These are phyloP conservation scores for Lethrus apterus DNA, from an alignment of 1,140 invertebrate genomes.

Conservation along the genomic window DNA sequence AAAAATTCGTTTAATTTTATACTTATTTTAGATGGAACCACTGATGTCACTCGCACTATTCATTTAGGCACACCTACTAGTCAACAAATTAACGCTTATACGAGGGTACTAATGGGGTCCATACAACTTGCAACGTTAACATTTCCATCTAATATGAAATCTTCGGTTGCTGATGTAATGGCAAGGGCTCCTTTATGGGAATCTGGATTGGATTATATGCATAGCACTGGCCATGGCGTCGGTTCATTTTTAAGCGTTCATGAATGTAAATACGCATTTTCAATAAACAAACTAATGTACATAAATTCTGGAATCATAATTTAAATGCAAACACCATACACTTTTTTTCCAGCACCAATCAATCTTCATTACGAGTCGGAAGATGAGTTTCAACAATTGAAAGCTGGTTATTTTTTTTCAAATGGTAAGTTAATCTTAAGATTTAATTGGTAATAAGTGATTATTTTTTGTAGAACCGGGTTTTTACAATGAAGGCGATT, in stretches of 20 bases:
- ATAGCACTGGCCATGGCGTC: slow-evolving; percentile 86
- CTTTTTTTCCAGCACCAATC: slow-evolving; percentile 59
- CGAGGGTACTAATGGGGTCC: slow-evolving; percentile 79
- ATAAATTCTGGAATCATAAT: no score
- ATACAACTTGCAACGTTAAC: slow-evolving; percentile 63
- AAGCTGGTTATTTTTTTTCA: slow-evolving; percentile 79
- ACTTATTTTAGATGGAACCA: slow-evolving; percentile 72
- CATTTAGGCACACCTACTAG: slow-evolving; percentile 75
- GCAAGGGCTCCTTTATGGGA: slow-evolving; percentile 76
- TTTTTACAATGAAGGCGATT: slow-evolving; percentile 74
- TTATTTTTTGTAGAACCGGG: slow-evolving; percentile 59
- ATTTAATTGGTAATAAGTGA: neutral
- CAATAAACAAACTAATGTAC: neutral
- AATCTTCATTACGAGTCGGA: slow-evolving; percentile 31
- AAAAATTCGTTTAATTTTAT: neutral
- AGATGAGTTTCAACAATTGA: slow-evolving; percentile 42
- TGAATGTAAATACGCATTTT: slow-evolving; percentile 54
- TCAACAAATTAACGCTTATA: slow-evolving; percentile 76
- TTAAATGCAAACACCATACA: neutral
- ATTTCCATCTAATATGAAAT: slow-evolving; percentile 59
- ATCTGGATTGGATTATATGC: slow-evolving; percentile 70
- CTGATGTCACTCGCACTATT: slow-evolving; percentile 86
- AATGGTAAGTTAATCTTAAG: slow-evolving; percentile 53
- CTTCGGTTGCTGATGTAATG: slow-evolving; percentile 63
- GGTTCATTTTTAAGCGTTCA: slow-evolving; percentile 78